Conservation (phyloP, 2,113 vertebrate species). For the Oreotragus oreotragus region DNA sequence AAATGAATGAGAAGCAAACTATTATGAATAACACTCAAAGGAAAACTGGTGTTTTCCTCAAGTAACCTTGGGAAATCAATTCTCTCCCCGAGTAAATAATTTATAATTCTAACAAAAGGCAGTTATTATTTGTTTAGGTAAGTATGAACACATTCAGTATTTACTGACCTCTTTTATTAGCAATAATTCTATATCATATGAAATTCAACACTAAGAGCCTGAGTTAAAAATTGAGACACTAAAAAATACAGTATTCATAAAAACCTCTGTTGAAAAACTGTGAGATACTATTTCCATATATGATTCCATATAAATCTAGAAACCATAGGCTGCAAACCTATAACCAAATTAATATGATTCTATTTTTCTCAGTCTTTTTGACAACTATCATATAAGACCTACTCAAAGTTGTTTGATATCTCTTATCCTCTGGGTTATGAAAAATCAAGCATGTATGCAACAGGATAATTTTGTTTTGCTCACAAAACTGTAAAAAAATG, state of each 20-base stretch:
- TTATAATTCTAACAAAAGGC: neutral
- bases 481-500: neutral
- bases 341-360: neutral
- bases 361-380: neutral
- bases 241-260: neutral
- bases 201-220: neutral
- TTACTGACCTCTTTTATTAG: neutral
- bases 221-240: neutral
- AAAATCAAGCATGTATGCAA: neutral
- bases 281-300: neutral
- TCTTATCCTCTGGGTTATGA: neutral
- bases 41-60: neutral
- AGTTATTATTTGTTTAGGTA: neutral
- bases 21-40: neutral
- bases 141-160: neutral
- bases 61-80: neutral
- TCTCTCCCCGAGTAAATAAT: neutral
- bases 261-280: neutral
- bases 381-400: neutral
- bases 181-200: neutral
- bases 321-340: neutral
- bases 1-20: conserved; percentile 5
- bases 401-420: neutral
- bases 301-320: neutral
- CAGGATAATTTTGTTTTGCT: neutral